Evolutionary conservation across 2,797 vertebrate genomes (phyloP), one percentile per base, ranked within the genome.

Genomic region (Gorsachius magnificus): DNA sequence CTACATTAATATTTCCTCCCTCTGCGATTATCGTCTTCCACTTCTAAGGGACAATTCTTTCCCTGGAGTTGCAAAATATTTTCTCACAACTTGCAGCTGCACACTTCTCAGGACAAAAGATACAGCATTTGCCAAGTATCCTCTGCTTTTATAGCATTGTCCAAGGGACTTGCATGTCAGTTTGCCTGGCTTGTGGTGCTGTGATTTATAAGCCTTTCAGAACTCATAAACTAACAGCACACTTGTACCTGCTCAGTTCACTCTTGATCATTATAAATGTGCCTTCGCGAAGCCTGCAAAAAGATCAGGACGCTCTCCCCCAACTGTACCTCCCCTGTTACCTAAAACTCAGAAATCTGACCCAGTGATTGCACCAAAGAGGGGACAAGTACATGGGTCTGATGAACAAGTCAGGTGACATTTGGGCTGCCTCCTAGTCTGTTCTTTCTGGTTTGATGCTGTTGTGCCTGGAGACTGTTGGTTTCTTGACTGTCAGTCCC

Each of bases 141-240:
- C 1, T 79, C 21, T 31, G n/a, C 7, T 82, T 89, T 93, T 85
- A 75, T 38, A 68, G 33, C n/a, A 20, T 20, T 74, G n/a, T 83
- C 77, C 76, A 77, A 61, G 28, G 25, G n/a, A 64, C 79, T 90
- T 94, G 16, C 50, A 60, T 83, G 50, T 51, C 11, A 25, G 48
- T 71, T 94, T 95, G 26, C 31, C 53, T 83, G 81, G 24, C 13
- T 90, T 76, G 36, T 85, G 20, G 36, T 64, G 61, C 26, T 71
- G 36, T 64, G 45, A 84, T 94, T 96, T 91, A 72, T 75, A 54
- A 89, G 31, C 35, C 50, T 87, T 95, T 90, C 88, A 83, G 74
- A 91, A 87, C 76, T 69, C 35, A 63, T n/a, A 81, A 81, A 63
- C 56, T 35, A 71, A 46, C 9, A 65, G 21, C 53, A 77, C 25